Conservation (phyloP, 2,113 vertebrate species). For the Podarcis cretensis region DNA sequence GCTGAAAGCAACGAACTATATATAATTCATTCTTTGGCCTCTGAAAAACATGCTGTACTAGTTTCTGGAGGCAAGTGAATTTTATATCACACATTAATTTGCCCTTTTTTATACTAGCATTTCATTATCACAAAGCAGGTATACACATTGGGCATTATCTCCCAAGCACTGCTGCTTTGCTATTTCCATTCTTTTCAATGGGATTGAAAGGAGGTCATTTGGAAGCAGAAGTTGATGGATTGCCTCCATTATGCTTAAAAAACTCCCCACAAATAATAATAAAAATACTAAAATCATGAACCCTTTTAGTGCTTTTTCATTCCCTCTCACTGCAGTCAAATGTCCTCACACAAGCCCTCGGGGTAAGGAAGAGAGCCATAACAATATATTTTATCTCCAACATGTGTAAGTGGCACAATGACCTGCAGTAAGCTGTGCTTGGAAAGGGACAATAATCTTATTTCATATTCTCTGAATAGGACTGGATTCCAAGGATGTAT, state of each 20-base stretch:
- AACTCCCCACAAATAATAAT: not conserved
- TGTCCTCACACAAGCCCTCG: not conserved
- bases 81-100: not conserved
- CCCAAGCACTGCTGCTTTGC: not conserved
- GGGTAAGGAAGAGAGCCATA: not conserved
- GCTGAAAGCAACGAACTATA: not conserved
- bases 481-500: not conserved
- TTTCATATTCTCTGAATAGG: not conserved
- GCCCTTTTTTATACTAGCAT: not conserved
- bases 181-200: not conserved
- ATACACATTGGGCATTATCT: not conserved
- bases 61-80: not conserved
- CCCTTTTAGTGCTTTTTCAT: not conserved
- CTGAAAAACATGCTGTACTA: not conserved
- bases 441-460: not conserved
- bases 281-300: conserved; percentile 7
- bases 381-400: not conserved
- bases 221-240: not conserved
- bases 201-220: not conserved
- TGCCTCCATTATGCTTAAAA: not conserved
- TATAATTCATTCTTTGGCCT: conserved; percentile 28
- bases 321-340: not conserved
- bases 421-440: not conserved
- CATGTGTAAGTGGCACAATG: not conserved
- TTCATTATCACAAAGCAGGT: conserved; percentile 2